A percentile compares a stretch with the other conserved stretches of the same genome.
Evolutionary conservation across 1,140 invertebrate species (phyloP).

Genomic region (Bathynomus jamesi): DNA sequence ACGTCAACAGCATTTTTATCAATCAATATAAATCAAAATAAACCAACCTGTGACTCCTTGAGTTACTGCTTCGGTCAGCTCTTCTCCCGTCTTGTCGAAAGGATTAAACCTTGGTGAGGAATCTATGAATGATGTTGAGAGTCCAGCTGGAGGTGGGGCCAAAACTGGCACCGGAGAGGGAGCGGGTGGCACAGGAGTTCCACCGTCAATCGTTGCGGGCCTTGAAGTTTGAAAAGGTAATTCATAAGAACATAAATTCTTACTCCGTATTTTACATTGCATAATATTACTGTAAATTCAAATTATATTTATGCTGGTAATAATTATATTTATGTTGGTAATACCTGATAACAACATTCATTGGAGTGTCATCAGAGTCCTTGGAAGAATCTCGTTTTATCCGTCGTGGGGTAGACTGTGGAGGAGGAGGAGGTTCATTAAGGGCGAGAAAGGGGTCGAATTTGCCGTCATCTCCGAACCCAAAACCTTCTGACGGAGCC

Average conservation of each 20-base stretch:
- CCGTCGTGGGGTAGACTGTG: conserved; percentile 49
- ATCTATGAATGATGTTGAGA: conserved; percentile 45
- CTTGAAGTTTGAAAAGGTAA: too few species aligned
- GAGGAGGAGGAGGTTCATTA: conserved; percentile 58
- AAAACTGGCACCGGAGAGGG: conserved; percentile 50
- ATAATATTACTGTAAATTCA: background rate
- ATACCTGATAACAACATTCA: conserved; percentile 69
- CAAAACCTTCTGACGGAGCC: conserved; percentile 42
- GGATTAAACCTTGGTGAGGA: conserved; percentile 61
- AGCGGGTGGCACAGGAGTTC: conserved; percentile 15
- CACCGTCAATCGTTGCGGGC: conserved; percentile 25
- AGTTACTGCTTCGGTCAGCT: conserved; percentile 38
- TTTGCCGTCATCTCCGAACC: conserved; percentile 52
- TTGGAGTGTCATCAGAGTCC: conserved; percentile 65
- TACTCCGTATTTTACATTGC: background rate
- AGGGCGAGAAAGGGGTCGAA: conserved; percentile 77
- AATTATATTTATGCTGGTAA: too few species aligned
- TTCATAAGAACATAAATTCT: background rate
- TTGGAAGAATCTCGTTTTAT: conserved; percentile 52
- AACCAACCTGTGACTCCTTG: background rate
- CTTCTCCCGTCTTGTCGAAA: conserved; percentile 62
- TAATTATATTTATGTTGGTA: background rate
- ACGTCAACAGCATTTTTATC: background rate
- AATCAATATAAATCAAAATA: conserved; percentile 2
- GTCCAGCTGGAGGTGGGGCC: conserved; percentile 52